Evolutionary conservation across 1,140 invertebrate species (phyloP).

Genomic region (Trichogramma pretiosum): DNA sequence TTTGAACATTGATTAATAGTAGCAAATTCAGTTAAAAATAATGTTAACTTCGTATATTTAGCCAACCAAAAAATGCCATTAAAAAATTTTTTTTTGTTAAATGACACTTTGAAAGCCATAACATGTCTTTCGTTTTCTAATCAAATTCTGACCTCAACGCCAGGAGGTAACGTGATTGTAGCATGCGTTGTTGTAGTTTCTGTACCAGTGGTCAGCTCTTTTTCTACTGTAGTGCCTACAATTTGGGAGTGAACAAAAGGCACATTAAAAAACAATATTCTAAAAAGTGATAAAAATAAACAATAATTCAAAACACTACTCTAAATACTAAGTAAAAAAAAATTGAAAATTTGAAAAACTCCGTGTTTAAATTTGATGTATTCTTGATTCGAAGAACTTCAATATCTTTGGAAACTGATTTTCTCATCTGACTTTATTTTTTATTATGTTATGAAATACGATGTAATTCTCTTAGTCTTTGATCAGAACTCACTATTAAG

Average conservation of each 20-base stretch:
- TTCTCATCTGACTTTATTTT: too few species aligned
- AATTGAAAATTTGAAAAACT: neutral
- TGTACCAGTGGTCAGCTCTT: slow-evolving; percentile 41
- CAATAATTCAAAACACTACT: neutral
- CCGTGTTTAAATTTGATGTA: slow-evolving; percentile 3
- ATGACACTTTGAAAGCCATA: neutral
- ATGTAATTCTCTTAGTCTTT: too few species aligned
- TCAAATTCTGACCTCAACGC: slow-evolving; percentile 41
- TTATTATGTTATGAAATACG: too few species aligned
- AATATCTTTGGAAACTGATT: too few species aligned
- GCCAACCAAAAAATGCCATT: too few species aligned
- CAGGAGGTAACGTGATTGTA: slow-evolving; percentile 41
- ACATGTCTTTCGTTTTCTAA: slow-evolving; percentile 5
- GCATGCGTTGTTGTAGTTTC: slow-evolving; percentile 44
- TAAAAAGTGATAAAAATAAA: slow-evolving; percentile 5
- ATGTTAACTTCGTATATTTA: too few species aligned
- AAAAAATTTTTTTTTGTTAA: too few species aligned
- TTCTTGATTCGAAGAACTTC: slow-evolving; percentile 8
- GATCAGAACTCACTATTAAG: slow-evolving; percentile 38
- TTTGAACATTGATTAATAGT: too few species aligned
- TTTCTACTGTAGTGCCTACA: slow-evolving; percentile 42
- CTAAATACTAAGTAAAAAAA: neutral
- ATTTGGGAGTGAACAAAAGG: slow-evolving; percentile 24
- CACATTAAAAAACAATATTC: slow-evolving; percentile 12
- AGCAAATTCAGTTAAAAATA: too few species aligned